A percentile compares a stretch with the other conserved stretches of the same genome.
Evolutionary conservation across 2,888 invertebrate genomes (phyloP).

Genomic region (Mamestra brassicae): DNA sequence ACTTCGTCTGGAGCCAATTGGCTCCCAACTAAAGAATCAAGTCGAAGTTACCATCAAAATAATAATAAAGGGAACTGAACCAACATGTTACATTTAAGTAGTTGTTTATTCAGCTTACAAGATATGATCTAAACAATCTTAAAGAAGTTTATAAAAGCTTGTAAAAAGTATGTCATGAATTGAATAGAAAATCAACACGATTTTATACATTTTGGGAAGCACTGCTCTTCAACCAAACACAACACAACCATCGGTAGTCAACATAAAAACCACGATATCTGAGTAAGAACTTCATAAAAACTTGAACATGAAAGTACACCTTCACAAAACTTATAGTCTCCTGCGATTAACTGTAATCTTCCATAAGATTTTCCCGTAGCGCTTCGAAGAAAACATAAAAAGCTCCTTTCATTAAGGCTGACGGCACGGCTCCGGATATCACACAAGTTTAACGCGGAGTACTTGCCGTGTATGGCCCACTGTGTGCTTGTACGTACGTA

Average conservation of each 20-base stretch:
- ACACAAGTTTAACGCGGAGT: constrained; percentile 53
- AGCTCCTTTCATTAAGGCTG: constrained; percentile 47
- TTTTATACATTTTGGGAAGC: neutral
- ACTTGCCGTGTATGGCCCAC: constrained; percentile 35
- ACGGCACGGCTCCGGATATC: constrained; percentile 34
- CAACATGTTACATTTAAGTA: no score
- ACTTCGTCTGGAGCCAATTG: no score
- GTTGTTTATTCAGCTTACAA: no score
- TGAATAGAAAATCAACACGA: no score
- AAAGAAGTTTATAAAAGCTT: no score
- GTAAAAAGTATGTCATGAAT: no score
- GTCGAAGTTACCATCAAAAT: no score
- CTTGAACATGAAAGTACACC: constrained; percentile 11
- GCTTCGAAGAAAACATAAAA: constrained; percentile 43
- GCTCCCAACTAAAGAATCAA: no score
- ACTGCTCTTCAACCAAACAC: neutral
- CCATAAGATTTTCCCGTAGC: constrained; percentile 28
- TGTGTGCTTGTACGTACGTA: constrained; percentile 19
- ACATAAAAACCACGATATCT: neutral
- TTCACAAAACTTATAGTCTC: neutral
- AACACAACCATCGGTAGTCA: neutral
- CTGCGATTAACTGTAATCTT: constrained; percentile 46
- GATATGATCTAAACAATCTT: no score
- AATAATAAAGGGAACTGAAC: no score
- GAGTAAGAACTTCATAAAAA: constrained; percentile 5